Evolutionary conservation across 2,797 vertebrate genomes (phyloP), one percentile per base, ranked within the genome.

Genomic region (Chaetodon trifasciatus): DNA sequence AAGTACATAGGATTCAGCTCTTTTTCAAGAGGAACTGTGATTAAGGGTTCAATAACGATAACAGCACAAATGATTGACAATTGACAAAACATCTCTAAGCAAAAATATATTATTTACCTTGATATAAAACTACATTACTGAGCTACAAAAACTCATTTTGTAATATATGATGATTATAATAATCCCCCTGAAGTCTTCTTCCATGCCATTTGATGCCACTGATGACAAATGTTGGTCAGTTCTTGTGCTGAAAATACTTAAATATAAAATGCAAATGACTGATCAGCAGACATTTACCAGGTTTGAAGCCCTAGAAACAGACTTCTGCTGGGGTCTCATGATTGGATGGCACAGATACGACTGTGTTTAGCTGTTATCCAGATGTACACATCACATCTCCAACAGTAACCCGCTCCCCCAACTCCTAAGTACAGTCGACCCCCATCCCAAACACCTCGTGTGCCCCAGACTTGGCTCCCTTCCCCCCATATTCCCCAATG

Each of bases 371-470:
- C 79, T 69, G 37, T 77, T 68, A 46, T 60, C 67, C 78, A 84
- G 70, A 84, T 82, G 67, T 50, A 49, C 70, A 73, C 24, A 66
- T 58, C 52, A 74, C 66, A 78, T 76, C 70, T 78, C 44, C 19
- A 76, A 40, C 68, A 74, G 11, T 8, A 73, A 56, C 32, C 42
- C 35, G 71, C 72, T 74, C 46, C 47, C 50, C 69, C 49, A 73
- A 72, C 60, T 74, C 42, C 47, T 28, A 78, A 40, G 80, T 70
- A 63, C 53, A 50, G 62, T 78, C 79, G 24, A 69, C 78, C 86
- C 84, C 81, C 68, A 78, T 70, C 58, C 71, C 40, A 60, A 47
- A 81, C 76, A 78, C 56, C 76, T 80, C 80, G 35, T 89, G 79
- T 70, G 58, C 85, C 80, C 86, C 62, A 47, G 50, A 60, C 46